Evolutionary conservation across 1,140 invertebrate species (phyloP).

Genomic region (Drosophila fuyamai): DNA sequence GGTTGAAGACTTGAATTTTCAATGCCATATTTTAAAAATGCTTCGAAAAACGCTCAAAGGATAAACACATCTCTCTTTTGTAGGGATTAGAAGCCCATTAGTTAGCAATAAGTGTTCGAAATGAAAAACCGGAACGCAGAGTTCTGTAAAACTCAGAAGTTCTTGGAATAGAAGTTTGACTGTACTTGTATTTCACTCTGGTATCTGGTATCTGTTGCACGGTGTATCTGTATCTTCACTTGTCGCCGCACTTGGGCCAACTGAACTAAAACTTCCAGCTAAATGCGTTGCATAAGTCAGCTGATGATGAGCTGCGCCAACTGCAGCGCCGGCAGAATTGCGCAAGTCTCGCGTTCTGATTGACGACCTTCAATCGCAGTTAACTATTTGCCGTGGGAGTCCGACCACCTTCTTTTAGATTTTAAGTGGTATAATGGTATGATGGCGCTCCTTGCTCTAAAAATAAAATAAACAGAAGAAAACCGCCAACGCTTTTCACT

Average conservation of each 20-base stretch:
- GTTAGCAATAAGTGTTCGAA: neutral
- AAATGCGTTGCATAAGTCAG: slow-evolving; percentile 76
- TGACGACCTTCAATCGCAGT: slow-evolving; percentile 53
- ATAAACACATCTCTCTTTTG: too few species aligned
- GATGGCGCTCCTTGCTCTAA: slow-evolving; percentile 40
- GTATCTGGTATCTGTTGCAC: slow-evolving; percentile 17
- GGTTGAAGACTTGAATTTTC: too few species aligned
- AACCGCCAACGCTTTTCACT: slow-evolving; percentile 33
- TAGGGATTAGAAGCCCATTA: neutral
- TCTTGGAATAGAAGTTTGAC: slow-evolving; percentile 2
- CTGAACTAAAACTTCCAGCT: slow-evolving; percentile 69
- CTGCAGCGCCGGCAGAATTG: slow-evolving; percentile 45
- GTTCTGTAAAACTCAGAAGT: neutral
- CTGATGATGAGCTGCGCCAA: slow-evolving; percentile 40
- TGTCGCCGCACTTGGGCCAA: slow-evolving; percentile 69
- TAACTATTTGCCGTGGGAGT: slow-evolving; percentile 34
- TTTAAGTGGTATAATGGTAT: slow-evolving; percentile 5
- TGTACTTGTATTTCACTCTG: slow-evolving; percentile 31
- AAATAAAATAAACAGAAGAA: neutral
- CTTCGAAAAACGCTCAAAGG: too few species aligned
- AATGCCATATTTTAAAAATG: too few species aligned
- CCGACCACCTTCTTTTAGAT: slow-evolving; percentile 23
- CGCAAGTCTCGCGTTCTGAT: slow-evolving; percentile 62
- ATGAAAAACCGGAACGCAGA: neutral
- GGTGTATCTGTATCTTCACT: slow-evolving; percentile 71